Percentiles rank a stretch among this genome's conserved stretches.
These are phyloP conservation scores for Motacilla tschutschensis DNA, from an alignment of 2,113 vertebrate species.

Conservation along the genomic window DNA sequence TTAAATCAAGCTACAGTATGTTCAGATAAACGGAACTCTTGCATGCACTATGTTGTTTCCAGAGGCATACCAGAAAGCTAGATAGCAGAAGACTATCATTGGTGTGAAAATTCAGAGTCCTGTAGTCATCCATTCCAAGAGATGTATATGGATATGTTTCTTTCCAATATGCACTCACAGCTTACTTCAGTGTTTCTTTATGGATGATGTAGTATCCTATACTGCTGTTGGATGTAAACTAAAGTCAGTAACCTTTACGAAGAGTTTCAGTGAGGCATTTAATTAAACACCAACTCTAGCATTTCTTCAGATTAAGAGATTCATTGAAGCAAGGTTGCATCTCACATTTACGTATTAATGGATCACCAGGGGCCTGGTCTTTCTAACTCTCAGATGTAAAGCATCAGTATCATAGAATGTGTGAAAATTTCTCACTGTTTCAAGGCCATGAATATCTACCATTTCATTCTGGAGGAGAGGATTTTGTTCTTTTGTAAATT, in stretches of 20 bases:
- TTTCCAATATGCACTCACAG: background rate
- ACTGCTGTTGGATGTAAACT: background rate
- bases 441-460: background rate
- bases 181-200: background rate
- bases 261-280: background rate
- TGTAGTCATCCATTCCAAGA: background rate
- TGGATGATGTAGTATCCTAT: background rate
- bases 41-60: background rate
- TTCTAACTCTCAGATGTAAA: background rate
- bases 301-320: background rate
- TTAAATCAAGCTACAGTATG: background rate
- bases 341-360: background rate
- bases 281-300: background rate
- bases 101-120: background rate
- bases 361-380: background rate
- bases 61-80: background rate
- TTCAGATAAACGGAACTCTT: background rate
- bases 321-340: background rate
- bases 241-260: background rate
- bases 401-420: background rate
- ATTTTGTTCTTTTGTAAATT: background rate
- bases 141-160: fast-evolving
- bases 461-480: background rate
- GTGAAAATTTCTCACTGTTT: background rate
- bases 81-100: background rate